phyloP scores from a whole-genome alignment of 2,888 invertebrate species.

The Nesidiocoris tenuis region DNA sequence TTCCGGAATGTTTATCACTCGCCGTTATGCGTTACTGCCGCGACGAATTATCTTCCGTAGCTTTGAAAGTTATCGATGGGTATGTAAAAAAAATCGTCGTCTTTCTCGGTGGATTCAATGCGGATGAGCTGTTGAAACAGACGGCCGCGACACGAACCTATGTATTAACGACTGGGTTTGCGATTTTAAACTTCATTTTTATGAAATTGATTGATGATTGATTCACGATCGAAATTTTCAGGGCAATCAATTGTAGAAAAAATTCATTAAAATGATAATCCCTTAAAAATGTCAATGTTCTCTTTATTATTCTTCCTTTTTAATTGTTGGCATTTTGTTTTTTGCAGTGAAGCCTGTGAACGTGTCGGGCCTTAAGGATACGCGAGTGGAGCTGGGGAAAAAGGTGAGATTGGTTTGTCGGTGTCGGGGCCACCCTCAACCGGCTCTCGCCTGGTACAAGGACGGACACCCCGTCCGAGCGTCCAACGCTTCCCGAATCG shows the following conservation, averaged over 20 bases:
- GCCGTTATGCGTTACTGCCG: slow-evolving; percentile 29
- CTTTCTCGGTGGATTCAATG: no score
- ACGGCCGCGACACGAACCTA: no score
- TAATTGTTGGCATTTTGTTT: slow-evolving; percentile 3
- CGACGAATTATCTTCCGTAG: slow-evolving; percentile 13
- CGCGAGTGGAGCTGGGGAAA: slow-evolving; percentile 50
- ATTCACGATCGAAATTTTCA: no score
- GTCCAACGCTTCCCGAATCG: slow-evolving; percentile 62
- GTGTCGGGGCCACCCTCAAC: slow-evolving; percentile 74
- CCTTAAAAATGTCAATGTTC: no score
- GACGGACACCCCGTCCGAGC: slow-evolving; percentile 67
- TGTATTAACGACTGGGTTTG: no score
- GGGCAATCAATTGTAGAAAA: no score
- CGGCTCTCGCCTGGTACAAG: slow-evolving; percentile 79
- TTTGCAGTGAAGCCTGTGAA: slow-evolving; percentile 50
- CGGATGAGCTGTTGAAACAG: no score
- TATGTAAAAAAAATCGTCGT: no score
- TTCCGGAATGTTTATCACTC: slow-evolving; percentile 34
- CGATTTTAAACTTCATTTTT: no score
- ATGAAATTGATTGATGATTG: no score
- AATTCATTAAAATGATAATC: no score
- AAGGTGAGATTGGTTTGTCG: slow-evolving; percentile 68
- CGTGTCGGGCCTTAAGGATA: slow-evolving; percentile 51
- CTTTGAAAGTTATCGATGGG: not conserved
- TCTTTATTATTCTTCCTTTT: no score